A percentile compares a stretch with the other conserved stretches of the same genome.
phyloP scores from a whole-genome alignment of 2,113 vertebrate species.

The Hippocampus mohnikei region DNA sequence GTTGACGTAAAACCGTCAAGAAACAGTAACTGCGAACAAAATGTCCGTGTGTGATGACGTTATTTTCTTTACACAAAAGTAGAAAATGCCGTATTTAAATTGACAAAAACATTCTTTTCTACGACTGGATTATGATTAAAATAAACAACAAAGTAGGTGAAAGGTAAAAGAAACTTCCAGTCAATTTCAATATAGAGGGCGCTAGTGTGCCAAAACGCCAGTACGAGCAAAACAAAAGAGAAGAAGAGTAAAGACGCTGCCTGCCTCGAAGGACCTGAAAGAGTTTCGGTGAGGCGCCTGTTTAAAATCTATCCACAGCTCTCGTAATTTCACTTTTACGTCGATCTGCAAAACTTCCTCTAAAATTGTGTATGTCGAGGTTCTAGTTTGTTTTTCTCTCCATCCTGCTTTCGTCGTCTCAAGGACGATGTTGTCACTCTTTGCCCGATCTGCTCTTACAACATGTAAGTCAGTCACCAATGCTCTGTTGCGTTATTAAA shows the following conservation, averaged over 20 bases:
- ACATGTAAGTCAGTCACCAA: conserved; percentile 45
- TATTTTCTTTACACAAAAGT: neutral
- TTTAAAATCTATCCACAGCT: neutral
- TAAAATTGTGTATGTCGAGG: neutral
- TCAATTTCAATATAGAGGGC: neutral
- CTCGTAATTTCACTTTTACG: neutral
- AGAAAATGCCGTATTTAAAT: neutral
- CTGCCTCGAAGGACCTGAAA: neutral
- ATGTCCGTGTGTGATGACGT: neutral
- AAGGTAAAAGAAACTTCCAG: neutral
- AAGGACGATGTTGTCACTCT: conserved; percentile 35
- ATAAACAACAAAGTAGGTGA: neutral
- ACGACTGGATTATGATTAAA: neutral
- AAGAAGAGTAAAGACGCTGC: neutral
- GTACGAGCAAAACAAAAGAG: neutral
- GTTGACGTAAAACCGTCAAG: neutral
- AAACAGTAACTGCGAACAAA: neutral
- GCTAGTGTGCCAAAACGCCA: neutral
- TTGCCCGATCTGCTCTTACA: conserved; percentile 25
- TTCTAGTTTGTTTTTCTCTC: neutral
- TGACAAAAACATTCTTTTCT: neutral
- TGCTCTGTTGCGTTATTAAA: neutral
- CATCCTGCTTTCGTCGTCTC: neutral
- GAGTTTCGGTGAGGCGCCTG: neutral
- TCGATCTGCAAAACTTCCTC: neutral